A percentile compares a stretch with the other conserved stretches of the same genome.
Conservation (phyloP, 23 tunicate genomes). For the Pegea sp. region DNA sequence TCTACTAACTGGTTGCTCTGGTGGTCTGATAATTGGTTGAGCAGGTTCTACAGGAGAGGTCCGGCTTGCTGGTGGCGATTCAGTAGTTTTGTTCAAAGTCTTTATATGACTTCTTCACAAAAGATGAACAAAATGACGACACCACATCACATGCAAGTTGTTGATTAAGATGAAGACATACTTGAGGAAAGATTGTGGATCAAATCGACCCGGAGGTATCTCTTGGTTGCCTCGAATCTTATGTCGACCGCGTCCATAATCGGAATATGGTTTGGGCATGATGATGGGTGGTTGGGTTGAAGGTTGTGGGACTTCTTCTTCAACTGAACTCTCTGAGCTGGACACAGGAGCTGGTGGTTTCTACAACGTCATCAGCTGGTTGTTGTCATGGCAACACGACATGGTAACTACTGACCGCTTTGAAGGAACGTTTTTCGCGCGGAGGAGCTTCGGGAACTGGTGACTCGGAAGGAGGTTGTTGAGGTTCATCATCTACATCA, state of each 20-base stretch:
- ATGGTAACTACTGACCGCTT: too few species aligned
- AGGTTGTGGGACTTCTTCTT: conserved; percentile 2
- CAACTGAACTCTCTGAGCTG: conserved; percentile 1
- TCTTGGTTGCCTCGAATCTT: conserved; percentile 32
- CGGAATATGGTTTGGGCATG: conserved; percentile 10
- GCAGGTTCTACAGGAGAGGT: background rate
- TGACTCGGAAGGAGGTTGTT: conserved; percentile 1
- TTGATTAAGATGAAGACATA: conserved; percentile 6
- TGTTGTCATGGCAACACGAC: too few species aligned
- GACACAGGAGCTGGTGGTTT: too few species aligned
- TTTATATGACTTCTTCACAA: conserved; percentile 52
- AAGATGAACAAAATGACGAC: background rate
- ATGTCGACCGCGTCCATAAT: background rate
- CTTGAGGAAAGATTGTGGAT: conserved; percentile 85
- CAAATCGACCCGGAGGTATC: conserved; percentile 82
- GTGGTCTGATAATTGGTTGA: background rate
- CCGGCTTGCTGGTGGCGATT: background rate
- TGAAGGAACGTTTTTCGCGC: conserved; percentile 1
- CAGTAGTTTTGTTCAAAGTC: conserved; percentile 26
- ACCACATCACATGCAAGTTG: background rate
- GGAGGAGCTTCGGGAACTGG: conserved; percentile 13
- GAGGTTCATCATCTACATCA: too few species aligned
- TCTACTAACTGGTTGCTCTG: conserved; percentile 2
- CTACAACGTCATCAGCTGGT: too few species aligned
- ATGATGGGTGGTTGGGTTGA: conserved; percentile 9